Evolutionary conservation across 1,140 invertebrate genomes (phyloP).

Genomic region (Tetramorium parvispinum): DNA sequence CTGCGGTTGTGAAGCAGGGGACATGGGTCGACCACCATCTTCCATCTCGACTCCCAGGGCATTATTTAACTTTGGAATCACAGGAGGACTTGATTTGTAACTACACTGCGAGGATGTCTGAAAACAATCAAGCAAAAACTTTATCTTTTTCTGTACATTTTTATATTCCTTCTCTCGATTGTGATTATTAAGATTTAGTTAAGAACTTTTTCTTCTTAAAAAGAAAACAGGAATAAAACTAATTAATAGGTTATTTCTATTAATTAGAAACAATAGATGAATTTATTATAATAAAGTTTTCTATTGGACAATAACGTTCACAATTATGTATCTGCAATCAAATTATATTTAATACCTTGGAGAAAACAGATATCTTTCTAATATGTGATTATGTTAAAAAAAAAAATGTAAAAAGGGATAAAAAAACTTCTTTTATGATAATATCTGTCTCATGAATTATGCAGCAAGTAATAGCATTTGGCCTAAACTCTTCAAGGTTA

Average conservation of each 20-base stretch:
- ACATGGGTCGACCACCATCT: constrained; percentile 86
- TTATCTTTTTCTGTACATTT: background rate
- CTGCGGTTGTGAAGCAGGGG: constrained; percentile 86
- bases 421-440: constrained; percentile 12
- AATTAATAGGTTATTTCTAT: background rate
- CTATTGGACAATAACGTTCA: background rate
- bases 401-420: background rate
- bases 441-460: constrained; percentile 47
- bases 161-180: background rate
- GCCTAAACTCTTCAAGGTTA: constrained; percentile 71
- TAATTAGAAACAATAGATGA: background rate
- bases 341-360: background rate
- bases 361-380: background rate
- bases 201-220: background rate
- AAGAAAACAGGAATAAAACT: background rate
- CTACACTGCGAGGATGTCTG: constrained; percentile 87
- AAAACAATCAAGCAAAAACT: constrained; percentile 73
- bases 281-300: background rate
- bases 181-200: background rate
- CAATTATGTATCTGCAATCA: background rate
- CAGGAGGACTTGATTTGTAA: constrained; percentile 88
- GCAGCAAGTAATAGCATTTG: constrained; percentile 52
- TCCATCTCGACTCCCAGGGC: constrained; percentile 87
- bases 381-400: background rate
- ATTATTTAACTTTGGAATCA: constrained; percentile 89